These are phyloP conservation scores for Lepidocyrtinus sp. DNA, from an alignment of 2,888 invertebrate species.

Conservation along the genomic window DNA sequence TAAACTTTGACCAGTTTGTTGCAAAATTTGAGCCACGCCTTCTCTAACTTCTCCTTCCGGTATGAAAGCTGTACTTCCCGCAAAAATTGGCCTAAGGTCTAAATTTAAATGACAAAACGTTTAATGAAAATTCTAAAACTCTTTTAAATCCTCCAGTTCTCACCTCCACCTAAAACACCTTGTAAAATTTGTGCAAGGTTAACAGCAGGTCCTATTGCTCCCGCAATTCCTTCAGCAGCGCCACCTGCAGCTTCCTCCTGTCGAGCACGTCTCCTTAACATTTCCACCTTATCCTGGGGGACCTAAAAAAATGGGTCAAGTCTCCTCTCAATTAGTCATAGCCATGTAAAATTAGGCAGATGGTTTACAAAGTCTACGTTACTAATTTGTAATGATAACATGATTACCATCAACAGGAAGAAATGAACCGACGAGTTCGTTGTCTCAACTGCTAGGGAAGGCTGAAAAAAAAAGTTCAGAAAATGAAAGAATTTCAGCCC, in stretches of 20 bases:
- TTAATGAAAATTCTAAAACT: too few species aligned
- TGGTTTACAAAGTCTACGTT: too few species aligned
- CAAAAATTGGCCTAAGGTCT: neutral
- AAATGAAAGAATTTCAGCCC: neutral
- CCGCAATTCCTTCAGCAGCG: neutral
- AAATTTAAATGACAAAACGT: too few species aligned
- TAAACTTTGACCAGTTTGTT: too few species aligned
- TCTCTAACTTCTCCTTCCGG: neutral
- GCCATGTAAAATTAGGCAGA: too few species aligned
- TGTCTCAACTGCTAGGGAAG: neutral
- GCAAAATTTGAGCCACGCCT: neutral
- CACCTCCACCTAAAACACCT: conserved; percentile 21
- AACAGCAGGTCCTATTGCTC: neutral
- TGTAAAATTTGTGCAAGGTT: neutral
- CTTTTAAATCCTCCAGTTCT: too few species aligned
- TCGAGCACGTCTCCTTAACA: conserved; percentile 1
- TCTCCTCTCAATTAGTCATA: too few species aligned
- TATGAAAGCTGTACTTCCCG: conserved; percentile 32
- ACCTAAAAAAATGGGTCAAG: conserved; percentile 2
- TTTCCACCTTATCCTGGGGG: conserved; percentile 32
- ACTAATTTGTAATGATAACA: neutral
- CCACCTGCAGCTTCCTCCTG: neutral
- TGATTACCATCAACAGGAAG: conserved; percentile 6
- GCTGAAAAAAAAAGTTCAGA: neutral
- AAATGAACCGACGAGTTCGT: conserved; percentile 1